Conservation (phyloP, 2,113 vertebrate species). For the Felis chaus region DNA sequence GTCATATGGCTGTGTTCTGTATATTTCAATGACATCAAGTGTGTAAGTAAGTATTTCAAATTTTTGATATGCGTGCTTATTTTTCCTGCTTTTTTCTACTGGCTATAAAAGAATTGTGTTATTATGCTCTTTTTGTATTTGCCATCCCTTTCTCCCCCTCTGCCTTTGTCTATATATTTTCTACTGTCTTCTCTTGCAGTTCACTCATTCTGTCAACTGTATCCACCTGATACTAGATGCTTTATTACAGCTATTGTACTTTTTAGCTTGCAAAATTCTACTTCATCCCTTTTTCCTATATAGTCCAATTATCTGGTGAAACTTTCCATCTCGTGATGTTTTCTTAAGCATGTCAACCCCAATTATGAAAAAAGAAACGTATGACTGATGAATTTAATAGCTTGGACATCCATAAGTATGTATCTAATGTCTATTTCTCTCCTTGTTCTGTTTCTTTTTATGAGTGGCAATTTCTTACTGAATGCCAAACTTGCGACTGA, state of each 20-base stretch:
- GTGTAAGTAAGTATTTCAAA: neutral
- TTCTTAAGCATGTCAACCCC: neutral
- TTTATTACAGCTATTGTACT: neutral
- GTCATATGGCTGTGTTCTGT: neutral
- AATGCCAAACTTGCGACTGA: neutral
- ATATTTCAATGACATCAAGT: neutral
- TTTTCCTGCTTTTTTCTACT: neutral
- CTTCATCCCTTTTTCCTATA: neutral
- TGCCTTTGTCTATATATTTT: neutral
- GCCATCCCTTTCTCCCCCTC: neutral
- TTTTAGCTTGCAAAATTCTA: conserved; percentile 23
- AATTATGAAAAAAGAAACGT: conserved; percentile 12
- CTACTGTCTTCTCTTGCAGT: neutral
- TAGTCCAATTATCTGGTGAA: neutral
- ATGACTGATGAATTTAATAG: conserved; percentile 6
- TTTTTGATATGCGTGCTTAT: neutral
- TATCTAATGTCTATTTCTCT: neutral
- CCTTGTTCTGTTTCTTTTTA: neutral
- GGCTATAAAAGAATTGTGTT: neutral
- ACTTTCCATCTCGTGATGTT: neutral
- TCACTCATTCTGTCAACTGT: neutral
- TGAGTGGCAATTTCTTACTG: neutral
- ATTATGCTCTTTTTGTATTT: neutral
- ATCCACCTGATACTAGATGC: neutral
- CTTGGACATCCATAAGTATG: neutral